These are phyloP conservation scores for Leptinotarsa haldemani DNA, from an alignment of 2,888 invertebrate genomes.

Conservation along the genomic window DNA sequence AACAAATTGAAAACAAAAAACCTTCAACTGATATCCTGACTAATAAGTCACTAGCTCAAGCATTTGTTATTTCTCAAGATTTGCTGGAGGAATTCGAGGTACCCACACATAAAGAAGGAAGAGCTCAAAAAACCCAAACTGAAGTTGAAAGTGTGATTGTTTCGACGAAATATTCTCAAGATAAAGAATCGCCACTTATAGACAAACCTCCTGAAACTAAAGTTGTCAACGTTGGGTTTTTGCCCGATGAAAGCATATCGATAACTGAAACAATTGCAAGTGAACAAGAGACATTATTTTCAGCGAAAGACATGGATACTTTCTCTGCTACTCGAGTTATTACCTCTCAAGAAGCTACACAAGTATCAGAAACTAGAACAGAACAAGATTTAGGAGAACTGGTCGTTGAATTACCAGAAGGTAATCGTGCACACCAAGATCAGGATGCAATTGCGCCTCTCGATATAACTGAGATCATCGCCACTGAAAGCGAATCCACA, in stretches of 20 bases:
- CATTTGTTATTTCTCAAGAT: conserved; percentile 62
- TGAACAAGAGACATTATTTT: conserved; percentile 58
- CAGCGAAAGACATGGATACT: conserved; percentile 49
- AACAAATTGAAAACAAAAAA: conserved; percentile 41
- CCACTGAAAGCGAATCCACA: conserved; percentile 49
- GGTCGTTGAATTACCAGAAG: conserved; percentile 45
- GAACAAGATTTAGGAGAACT: conserved; percentile 52
- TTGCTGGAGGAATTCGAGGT: conserved; percentile 63
- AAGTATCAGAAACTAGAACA: conserved; percentile 51
- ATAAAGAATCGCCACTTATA: conserved; percentile 62
- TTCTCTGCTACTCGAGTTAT: conserved; percentile 53
- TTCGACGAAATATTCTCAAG: conserved; percentile 67
- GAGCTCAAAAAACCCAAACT: conserved; percentile 55
- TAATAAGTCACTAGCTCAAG: conserved; percentile 55
- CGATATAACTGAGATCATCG: conserved; percentile 49
- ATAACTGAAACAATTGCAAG: conserved; percentile 63
- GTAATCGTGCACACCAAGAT: conserved; percentile 47
- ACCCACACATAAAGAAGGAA: conserved; percentile 48
- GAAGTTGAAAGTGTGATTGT: conserved; percentile 67
- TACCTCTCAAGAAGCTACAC: conserved; percentile 58
- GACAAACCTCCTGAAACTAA: conserved; percentile 60
- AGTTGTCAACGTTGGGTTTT: conserved; percentile 64
- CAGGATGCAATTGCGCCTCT: conserved; percentile 47
- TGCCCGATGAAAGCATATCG: conserved; percentile 62
- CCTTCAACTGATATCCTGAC: conserved; percentile 51